These are phyloP conservation scores for Rutilus rutilus DNA, from an alignment of 2,113 vertebrate genomes.

Conservation along the genomic window DNA sequence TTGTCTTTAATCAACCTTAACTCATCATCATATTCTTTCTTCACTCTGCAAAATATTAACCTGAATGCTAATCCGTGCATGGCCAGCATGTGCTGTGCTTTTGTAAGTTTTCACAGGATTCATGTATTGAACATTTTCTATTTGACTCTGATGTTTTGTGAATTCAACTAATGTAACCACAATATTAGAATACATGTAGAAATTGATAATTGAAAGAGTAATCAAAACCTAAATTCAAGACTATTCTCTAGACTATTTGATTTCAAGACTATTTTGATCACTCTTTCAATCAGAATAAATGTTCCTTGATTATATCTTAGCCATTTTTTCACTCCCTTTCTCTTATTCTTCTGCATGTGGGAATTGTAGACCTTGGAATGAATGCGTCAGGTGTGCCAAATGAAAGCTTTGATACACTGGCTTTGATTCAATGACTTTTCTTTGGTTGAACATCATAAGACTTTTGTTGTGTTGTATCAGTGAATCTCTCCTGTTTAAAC, in stretches of 20 bases:
- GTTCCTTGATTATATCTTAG: slow-evolving; percentile 57
- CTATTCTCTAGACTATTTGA: not conserved
- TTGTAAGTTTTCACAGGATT: not conserved
- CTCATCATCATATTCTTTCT: not conserved
- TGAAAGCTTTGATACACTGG: slow-evolving; percentile 53
- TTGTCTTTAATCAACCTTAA: slow-evolving; percentile 16
- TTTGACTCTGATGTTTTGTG: not conserved
- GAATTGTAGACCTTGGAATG: slow-evolving; percentile 54
- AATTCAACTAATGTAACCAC: not conserved
- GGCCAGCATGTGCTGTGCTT: not conserved
- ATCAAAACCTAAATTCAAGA: slow-evolving; percentile 27
- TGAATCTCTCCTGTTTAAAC: slow-evolving; percentile 41
- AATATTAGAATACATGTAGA: slow-evolving; percentile 1
- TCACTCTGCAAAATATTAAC: not conserved
- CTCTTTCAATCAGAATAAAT: slow-evolving; percentile 36
- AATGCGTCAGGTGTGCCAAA: slow-evolving; percentile 50
- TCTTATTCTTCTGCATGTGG: slow-evolving; percentile 48
- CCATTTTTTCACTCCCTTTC: slow-evolving; percentile 44
- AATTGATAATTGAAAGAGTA: slow-evolving; percentile 42
- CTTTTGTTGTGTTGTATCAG: slow-evolving; percentile 56
- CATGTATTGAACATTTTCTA: not conserved
- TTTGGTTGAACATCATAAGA: slow-evolving; percentile 62
- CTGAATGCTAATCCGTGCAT: not conserved
- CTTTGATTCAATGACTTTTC: slow-evolving; percentile 61
- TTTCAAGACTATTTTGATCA: slow-evolving; percentile 10